Base-by-base conservation (phyloP, 2,888 invertebrate genomes). In the Ditula angustiorana region DNA sequence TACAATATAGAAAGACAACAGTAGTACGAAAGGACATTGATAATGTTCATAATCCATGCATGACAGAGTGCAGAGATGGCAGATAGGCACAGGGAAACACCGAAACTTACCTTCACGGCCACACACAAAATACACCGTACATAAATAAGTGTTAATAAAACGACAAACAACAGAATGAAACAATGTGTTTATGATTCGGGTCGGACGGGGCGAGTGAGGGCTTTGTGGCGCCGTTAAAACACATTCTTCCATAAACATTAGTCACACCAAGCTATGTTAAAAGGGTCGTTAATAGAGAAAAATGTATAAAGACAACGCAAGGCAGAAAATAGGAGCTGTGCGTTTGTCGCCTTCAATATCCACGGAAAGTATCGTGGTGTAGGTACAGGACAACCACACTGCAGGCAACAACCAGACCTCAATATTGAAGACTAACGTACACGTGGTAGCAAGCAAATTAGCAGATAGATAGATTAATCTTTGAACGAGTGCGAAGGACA, bases 381-480 rank as follows among this genome's bases (percentile, higher is more conserved):
- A 75, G 79, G 77, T 77, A 83, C 75, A 74, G 79, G 80, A 81
- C 86, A 82, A 80, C 81, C 81, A 82, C 80, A 86, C 82, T 77
- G 83, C 90, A 88, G 89, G 91, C 91, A 90, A 91, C 91, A 89
- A 90, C 82, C 88, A 87, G 85, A 86, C 87, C 83, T 83, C 83
- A 85, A 85, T 82, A 89, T 83, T 82, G 87, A 90, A 87, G 86
- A 87, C 88, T 84, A 90, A 78, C 74, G 68, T 80, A 87, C 86
- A 90, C 86, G 89, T 89, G 88, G 86, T 88, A 90, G 91, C 92
- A 92, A 92, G 92, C 92, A 87, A 57, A 85, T 78, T 91, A 92
- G 92, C 92, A 82, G 82, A 90, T 87, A 91, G 85, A 88, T 87
- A 87, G 88, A 88, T 85, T 56, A 56, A 88, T 87, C 84, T 83